Evolutionary conservation across 1,140 invertebrate species (phyloP).

Genomic region (Pemphigus obesinymphae): DNA sequence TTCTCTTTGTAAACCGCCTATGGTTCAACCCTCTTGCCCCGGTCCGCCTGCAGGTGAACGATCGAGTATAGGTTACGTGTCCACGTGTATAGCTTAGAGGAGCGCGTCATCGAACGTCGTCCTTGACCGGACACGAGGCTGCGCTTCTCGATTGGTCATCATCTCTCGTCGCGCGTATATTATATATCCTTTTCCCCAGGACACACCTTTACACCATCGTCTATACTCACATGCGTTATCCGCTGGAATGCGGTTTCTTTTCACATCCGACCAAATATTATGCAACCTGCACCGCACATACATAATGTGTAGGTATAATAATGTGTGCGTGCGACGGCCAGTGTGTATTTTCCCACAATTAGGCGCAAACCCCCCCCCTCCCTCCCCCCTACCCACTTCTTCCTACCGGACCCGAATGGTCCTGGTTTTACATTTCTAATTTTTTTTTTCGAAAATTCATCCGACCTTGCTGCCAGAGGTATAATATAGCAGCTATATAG

Average conservation of each 20-base stretch:
- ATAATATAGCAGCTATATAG: too few species aligned
- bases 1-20: not conserved
- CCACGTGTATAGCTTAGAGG: not conserved
- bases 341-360: not conserved
- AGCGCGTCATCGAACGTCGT: not conserved
- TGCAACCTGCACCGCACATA: not conserved
- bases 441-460: slow-evolving; percentile 14
- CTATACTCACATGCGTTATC: not conserved
- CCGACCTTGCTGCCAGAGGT: not conserved
- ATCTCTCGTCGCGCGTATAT: not conserved
- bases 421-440: not conserved
- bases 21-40: not conserved
- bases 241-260: slow-evolving; percentile 28
- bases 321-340: not conserved
- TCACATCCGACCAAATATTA: slow-evolving; percentile 23
- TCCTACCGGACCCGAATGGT: too few species aligned
- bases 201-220: slow-evolving; percentile 3
- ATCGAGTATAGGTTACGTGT: not conserved
- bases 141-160: not conserved
- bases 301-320: not conserved
- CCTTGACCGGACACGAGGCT: slow-evolving; percentile 39
- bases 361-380: slow-evolving; percentile 2
- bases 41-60: not conserved
- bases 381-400: not conserved
- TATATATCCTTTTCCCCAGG: not conserved